Evolutionary conservation across 2,113 vertebrate species (phyloP), one percentile per base, ranked within the genome.

Genomic region (Todiramphus saurophagus): DNA sequence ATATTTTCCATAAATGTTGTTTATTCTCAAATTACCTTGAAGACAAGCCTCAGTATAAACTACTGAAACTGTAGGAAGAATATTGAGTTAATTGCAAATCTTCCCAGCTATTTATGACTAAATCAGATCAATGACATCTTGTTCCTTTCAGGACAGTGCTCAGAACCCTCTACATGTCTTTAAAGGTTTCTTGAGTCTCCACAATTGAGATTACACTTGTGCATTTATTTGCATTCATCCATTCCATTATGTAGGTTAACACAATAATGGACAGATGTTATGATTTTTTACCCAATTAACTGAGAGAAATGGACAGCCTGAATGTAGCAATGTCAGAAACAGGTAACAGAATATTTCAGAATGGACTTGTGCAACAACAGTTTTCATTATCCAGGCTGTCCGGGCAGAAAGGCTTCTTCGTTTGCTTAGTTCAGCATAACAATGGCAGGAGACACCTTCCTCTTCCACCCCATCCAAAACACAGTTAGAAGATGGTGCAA

Each of bases 1-100:
- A 90, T 92, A 83, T 85, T 92, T 93, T 94, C 79, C 59, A 72
- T 81, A 91, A 86, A 92, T 86, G 55, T 93, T 66, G 41, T 88
- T 95, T 93, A 86, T 92, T 87, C 37, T 85, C 64, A 91, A 75
- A 73, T 75, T 67, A 68, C 75, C 46, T 76, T 35, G 21, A 80
- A 56, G 59, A 74, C 25, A 79, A 88, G 41, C 46, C 55, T 83
- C 37, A 84, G 13, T n/a, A 50, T 72, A 80, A 93, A 35, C 23
- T 66, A 50, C n/a, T 35, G 59, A 83, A 87, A 55, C 3, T 55
- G 3, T 80, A 46, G 59, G 59, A 77, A n/a, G 58, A 60, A 69
- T 81, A 62, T 58, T 89, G 37, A 28, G 75, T 68, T 93, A 78
- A 81, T 28, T 81, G 31, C 20, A 60, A 43, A 79, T 81, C 46